These are phyloP conservation scores for Pteropus alecto DNA, from an alignment of 2,113 vertebrate genomes.

Conservation along the genomic window DNA sequence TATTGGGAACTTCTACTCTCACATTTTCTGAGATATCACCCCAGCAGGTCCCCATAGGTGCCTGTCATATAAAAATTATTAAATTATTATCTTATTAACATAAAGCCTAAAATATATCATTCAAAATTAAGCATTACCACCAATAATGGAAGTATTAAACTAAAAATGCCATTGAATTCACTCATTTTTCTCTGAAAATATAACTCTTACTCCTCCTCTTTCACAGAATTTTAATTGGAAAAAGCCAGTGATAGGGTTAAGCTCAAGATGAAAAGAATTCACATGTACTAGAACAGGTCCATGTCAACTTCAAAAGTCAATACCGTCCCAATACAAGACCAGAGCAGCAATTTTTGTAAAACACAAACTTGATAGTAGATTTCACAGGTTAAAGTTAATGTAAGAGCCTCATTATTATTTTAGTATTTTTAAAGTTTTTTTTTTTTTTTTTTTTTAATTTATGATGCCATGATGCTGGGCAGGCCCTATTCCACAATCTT, in stretches of 20 bases:
- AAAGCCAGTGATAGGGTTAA: slow-evolving; percentile 28
- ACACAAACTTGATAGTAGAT: slow-evolving; percentile 16
- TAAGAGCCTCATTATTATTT: slow-evolving; percentile 43
- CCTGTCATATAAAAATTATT: slow-evolving; percentile 83
- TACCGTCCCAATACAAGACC: not conserved
- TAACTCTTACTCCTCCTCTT: not conserved
- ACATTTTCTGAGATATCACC: slow-evolving; percentile 93
- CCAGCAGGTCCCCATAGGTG: slow-evolving; percentile 95
- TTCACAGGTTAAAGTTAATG: slow-evolving; percentile 3
- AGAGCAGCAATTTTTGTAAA: slow-evolving; percentile 38
- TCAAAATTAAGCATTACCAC: slow-evolving; percentile 49
- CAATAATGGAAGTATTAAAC: slow-evolving; percentile 19
- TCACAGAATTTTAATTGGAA: slow-evolving; percentile 23
- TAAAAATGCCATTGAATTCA: not conserved
- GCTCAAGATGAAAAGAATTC: slow-evolving; percentile 47
- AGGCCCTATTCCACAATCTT: too few relatives aligned
- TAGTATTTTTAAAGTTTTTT: not conserved
- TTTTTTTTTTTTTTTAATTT: too few relatives aligned
- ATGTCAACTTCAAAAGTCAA: slow-evolving; percentile 22
- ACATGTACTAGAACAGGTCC: not conserved
- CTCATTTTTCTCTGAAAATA: slow-evolving; percentile 15
- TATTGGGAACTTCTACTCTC: slow-evolving; percentile 94
- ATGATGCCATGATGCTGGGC: too few relatives aligned
- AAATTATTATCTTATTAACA: slow-evolving; percentile 65
- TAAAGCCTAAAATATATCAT: slow-evolving; percentile 6